A percentile compares a stretch with the other conserved stretches of the same genome.
Evolutionary conservation across 1,140 invertebrate species (phyloP).

Genomic region (Hesperophylax magnus): DNA sequence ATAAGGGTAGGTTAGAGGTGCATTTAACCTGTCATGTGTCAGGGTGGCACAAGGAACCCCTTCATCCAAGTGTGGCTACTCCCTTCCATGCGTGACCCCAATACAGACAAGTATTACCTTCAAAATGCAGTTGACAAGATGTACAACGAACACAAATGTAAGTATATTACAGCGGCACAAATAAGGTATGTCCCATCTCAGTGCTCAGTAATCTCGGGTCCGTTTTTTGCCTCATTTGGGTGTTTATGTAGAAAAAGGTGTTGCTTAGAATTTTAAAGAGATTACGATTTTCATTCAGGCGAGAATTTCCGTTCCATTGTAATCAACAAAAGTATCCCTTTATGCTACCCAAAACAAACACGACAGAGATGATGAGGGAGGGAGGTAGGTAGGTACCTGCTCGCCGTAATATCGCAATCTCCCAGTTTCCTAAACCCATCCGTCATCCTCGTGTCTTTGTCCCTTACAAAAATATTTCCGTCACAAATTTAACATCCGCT

Average conservation of each 20-base stretch:
- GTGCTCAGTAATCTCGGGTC: too few relatives aligned
- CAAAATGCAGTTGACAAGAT: neutral
- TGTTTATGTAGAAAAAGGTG: neutral
- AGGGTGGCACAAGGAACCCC: neutral
- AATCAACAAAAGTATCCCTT: neutral
- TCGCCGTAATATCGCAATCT: slow-evolving; percentile 25
- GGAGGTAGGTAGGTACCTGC: neutral
- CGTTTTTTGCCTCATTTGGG: neutral
- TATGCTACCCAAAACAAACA: slow-evolving; percentile 24
- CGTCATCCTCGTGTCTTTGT: slow-evolving; percentile 52
- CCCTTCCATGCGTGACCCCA: neutral
- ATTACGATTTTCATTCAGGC: slow-evolving; percentile 8
- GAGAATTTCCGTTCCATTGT: slow-evolving; percentile 18
- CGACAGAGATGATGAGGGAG: neutral
- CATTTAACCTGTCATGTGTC: slow-evolving; percentile 2
- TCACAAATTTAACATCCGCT: slow-evolving; percentile 55
- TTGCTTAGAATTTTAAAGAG: slow-evolving; percentile 19
- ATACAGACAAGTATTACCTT: neutral
- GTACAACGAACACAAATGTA: neutral
- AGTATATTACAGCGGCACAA: neutral
- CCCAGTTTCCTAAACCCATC: slow-evolving; percentile 35
- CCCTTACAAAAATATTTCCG: slow-evolving; percentile 50
- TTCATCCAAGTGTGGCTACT: neutral
- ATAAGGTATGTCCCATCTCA: too few relatives aligned
- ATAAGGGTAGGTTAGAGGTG: slow-evolving; percentile 1